Evolutionary conservation across 2,888 invertebrate species (phyloP).

Genomic region (Pollenia amentaria): DNA sequence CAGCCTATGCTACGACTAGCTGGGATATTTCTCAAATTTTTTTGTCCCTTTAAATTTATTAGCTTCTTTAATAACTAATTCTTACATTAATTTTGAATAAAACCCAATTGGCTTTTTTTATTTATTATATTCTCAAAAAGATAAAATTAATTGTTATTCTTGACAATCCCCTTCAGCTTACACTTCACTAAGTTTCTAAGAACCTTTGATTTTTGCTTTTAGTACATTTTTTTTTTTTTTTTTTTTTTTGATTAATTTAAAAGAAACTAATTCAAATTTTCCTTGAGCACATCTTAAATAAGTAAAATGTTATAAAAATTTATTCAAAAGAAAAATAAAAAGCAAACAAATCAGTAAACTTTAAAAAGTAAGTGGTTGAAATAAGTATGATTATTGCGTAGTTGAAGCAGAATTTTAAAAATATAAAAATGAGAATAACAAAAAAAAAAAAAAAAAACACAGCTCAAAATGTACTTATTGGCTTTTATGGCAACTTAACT

Average conservation of each 20-base stretch:
- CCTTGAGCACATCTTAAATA: constrained; percentile 39
- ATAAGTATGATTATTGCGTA: constrained; percentile 66
- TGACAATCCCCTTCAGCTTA: constrained; percentile 15
- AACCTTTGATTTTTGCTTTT: constrained; percentile 15
- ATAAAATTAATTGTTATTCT: constrained; percentile 8
- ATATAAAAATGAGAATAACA: neutral
- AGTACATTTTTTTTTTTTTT: neutral
- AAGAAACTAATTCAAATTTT: constrained; percentile 36
- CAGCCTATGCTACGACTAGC: no score
- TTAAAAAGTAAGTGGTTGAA: constrained; percentile 64
- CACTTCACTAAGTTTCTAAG: constrained; percentile 29
- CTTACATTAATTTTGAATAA: neutral
- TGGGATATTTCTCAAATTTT: no score
- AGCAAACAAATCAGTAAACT: constrained; percentile 28
- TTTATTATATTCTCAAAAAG: neutral
- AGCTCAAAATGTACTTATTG: constrained; percentile 62
- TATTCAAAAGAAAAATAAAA: constrained; percentile 6
- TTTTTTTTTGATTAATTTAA: neutral
- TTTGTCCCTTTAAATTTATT: no score
- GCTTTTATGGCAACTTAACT: constrained; percentile 69
- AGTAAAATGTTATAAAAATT: constrained; percentile 57
- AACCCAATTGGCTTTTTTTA: neutral
- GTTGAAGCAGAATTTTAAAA: constrained; percentile 42
- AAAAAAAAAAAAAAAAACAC: constrained; percentile 35
- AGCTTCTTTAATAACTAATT: no score